Base-by-base conservation (phyloP, 2,888 invertebrate species). In the Dynastes grantii region DNA sequence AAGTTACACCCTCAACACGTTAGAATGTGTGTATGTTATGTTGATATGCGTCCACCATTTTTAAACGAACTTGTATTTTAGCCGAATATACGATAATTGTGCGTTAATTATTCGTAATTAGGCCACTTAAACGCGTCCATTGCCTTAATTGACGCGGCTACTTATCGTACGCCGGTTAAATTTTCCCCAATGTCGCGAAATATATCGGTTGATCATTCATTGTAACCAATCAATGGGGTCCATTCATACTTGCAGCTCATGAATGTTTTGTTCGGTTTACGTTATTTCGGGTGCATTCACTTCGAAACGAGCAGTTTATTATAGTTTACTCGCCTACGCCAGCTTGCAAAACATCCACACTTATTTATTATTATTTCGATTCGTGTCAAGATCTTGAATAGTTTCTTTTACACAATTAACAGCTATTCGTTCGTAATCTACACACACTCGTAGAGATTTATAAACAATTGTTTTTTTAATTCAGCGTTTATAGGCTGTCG, bases 41-140 rank as follows among this genome's bases (percentile, higher is more conserved):
- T 83, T 82, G 81, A 82, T 85, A 73, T 73, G 85, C 85, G 85
- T 85, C 86, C 85, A 85, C 85, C 85, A 86, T 86, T 85, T 84
- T 79, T 73, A 79, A 77, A 82, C 82, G 79, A 81, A 80, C 80
- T 67, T 78, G 81, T 80, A 81, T 82, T 82, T 81, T 80, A 81
- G 40, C 71, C 76, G 64, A 77, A 80, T 78, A 79, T 79, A 65
- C 79, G 61, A 75, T 82, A 83, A 84, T 83, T 83, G 80, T 67
- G 45, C 61, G 81, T 82, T 82, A 83, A 83, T 80, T 80, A 81
- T 53, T 80, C 76, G 79, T 79, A 83, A 82, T 83, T 83, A 81
- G 75, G 58, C 71, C 80, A 81, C 79, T 80, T 78, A 70, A 79
- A 77, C 77, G 77, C 73, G 78, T 77, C 70, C 78, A 71, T 55